Percentiles rank a stretch among this genome's conserved stretches.
These are phyloP conservation scores for Gopherus evgoodei DNA, from an alignment of 2,113 vertebrate species.

Conservation along the genomic window DNA sequence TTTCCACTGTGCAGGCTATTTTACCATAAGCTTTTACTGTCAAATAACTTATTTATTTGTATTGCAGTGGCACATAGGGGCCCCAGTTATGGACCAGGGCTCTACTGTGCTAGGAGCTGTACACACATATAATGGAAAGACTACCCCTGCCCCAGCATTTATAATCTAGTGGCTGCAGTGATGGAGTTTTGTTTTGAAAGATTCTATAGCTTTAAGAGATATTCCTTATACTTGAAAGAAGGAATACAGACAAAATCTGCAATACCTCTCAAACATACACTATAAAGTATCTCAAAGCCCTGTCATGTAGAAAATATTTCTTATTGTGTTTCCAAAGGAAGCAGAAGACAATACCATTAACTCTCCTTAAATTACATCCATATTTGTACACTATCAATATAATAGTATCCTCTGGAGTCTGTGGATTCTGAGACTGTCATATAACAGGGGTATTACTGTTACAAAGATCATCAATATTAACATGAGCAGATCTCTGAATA, in stretches of 20 bases:
- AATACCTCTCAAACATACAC: neutral
- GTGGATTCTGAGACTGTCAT: neutral
- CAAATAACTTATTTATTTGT: conserved; percentile 5
- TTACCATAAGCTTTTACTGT: neutral
- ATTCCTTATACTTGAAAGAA: neutral
- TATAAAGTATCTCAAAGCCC: neutral
- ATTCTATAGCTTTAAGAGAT: neutral
- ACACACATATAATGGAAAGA: neutral
- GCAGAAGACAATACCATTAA: neutral
- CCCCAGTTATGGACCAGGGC: neutral
- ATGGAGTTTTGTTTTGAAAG: neutral
- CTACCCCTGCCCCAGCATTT: fast-evolving
- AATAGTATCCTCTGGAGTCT: no score
- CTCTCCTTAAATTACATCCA: neutral
- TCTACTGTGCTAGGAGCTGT: neutral
- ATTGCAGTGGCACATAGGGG: conserved; percentile 59
- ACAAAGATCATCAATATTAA: neutral
- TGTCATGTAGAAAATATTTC: neutral
- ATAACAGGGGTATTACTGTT: no score
- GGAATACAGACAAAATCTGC: neutral
- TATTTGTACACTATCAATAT: neutral
- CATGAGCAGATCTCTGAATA: neutral
- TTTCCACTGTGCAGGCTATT: neutral
- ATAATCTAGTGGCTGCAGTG: fast-evolving
- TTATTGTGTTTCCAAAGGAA: neutral